phyloP scores from a whole-genome alignment of 2,113 vertebrate genomes.

The Orycteropus afer region DNA sequence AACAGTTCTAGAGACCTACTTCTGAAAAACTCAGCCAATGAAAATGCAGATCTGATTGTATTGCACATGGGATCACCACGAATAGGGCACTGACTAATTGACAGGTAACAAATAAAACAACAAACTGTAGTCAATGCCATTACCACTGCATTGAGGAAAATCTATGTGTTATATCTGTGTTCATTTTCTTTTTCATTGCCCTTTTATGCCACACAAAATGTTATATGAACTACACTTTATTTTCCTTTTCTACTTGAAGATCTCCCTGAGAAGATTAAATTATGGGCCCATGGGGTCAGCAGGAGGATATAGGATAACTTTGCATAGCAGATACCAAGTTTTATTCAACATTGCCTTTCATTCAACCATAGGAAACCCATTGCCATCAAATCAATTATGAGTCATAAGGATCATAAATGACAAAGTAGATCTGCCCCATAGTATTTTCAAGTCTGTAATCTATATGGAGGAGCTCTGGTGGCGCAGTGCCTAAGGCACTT shows the following conservation, averaged over 20 bases:
- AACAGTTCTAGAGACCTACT: too few relatives aligned
- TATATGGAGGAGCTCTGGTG: too few relatives aligned
- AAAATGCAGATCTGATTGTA: too few relatives aligned
- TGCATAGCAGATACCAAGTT: background rate
- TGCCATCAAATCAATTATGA: background rate
- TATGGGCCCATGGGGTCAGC: background rate
- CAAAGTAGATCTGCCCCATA: background rate
- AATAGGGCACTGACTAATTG: too few relatives aligned
- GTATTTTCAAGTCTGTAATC: background rate
- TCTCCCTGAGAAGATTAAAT: background rate
- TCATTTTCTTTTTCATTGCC: background rate
- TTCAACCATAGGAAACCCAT: background rate
- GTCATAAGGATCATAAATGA: background rate
- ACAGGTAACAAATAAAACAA: too few relatives aligned
- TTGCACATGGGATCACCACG: too few relatives aligned
- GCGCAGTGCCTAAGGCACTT: too few relatives aligned
- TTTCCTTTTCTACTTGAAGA: background rate
- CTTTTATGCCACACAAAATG: background rate
- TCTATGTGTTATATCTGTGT: background rate
- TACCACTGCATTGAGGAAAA: background rate
- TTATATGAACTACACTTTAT: background rate
- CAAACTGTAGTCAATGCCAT: too few relatives aligned
- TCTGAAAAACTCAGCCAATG: too few relatives aligned
- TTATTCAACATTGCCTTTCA: background rate
- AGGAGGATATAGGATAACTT: background rate